phyloP scores from a whole-genome alignment of 1,140 invertebrate species.

The Pseudomyrmex dendroicus region DNA sequence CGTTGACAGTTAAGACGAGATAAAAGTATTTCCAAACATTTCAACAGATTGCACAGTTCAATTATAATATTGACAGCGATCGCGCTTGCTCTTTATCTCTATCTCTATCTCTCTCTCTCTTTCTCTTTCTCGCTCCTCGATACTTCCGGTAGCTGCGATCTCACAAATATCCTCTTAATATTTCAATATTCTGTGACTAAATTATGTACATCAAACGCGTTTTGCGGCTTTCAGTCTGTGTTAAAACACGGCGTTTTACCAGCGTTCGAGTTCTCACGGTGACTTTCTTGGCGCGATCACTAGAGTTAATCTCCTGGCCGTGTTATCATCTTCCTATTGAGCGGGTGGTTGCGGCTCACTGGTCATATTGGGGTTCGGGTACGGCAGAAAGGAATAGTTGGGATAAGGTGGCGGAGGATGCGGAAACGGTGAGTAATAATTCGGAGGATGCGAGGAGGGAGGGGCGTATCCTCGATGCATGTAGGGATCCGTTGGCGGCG shows the following conservation, averaged over 20 bases:
- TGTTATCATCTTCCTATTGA: conserved; percentile 73
- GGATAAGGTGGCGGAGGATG: conserved; percentile 84
- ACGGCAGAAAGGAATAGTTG: conserved; percentile 83
- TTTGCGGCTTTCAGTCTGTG: conserved; percentile 80
- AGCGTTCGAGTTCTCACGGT: conserved; percentile 62
- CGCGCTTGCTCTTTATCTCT: conserved; percentile 13
- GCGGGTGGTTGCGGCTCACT: conserved; percentile 82
- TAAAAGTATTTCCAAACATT: conserved; percentile 71
- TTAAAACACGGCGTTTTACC: conserved; percentile 62
- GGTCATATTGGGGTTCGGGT: conserved; percentile 82
- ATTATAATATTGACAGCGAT: conserved; percentile 60
- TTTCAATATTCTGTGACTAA: conserved; percentile 76
- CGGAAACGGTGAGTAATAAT: conserved; percentile 83
- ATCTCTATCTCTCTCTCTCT: too few species aligned
- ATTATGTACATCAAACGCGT: conserved; percentile 80
- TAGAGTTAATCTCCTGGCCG: conserved; percentile 50
- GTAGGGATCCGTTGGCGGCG: conserved; percentile 83
- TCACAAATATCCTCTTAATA: conserved; percentile 68
- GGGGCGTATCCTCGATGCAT: conserved; percentile 82
- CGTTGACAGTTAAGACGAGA: conserved; percentile 62
- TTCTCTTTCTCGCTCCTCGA: background rate
- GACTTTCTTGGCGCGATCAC: conserved; percentile 36
- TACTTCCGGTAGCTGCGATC: conserved; percentile 50
- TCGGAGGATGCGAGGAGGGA: conserved; percentile 80
- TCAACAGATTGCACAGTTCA: conserved; percentile 77